Evolutionary conservation across 2,797 vertebrate species (phyloP).

Genomic region (Aulostomus chinensis): DNA sequence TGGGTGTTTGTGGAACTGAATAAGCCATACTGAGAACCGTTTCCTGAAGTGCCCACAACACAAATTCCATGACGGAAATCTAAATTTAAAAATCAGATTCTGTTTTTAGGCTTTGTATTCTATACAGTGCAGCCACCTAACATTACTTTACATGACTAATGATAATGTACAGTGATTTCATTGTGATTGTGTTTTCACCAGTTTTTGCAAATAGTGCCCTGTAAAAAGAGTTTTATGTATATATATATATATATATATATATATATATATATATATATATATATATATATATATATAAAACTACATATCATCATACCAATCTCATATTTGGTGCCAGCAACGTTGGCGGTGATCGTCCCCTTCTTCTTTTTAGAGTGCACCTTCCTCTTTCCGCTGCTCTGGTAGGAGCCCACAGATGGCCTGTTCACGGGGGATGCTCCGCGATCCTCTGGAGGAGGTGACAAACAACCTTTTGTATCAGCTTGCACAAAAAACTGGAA

Average conservation of each 20-base stretch:
- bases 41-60: constrained; percentile 24
- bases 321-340: constrained; percentile 96
- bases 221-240: not conserved
- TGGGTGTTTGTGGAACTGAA: constrained; percentile 28
- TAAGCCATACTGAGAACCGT: constrained; percentile 16
- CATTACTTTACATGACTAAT: no score
- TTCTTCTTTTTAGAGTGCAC: constrained; percentile 91
- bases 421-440: constrained; percentile 85
- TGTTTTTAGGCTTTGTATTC: constrained; percentile 2
- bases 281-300: no score
- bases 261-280: no score
- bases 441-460: constrained; percentile 83
- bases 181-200: not conserved
- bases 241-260: no score
- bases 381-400: constrained; percentile 89
- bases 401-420: constrained; percentile 84
- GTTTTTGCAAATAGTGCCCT: not conserved
- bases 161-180: no score
- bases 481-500: constrained; percentile 35
- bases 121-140: no score
- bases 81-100: constrained; percentile 5
- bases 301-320: constrained; percentile 83
- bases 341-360: constrained; percentile 89
- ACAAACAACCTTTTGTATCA: constrained; percentile 50
- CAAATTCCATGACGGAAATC: constrained; percentile 22